Evolutionary conservation across 2,113 vertebrate species (phyloP), one percentile per base, ranked within the genome.

Genomic region (Shinisaurus crocodilurus): DNA sequence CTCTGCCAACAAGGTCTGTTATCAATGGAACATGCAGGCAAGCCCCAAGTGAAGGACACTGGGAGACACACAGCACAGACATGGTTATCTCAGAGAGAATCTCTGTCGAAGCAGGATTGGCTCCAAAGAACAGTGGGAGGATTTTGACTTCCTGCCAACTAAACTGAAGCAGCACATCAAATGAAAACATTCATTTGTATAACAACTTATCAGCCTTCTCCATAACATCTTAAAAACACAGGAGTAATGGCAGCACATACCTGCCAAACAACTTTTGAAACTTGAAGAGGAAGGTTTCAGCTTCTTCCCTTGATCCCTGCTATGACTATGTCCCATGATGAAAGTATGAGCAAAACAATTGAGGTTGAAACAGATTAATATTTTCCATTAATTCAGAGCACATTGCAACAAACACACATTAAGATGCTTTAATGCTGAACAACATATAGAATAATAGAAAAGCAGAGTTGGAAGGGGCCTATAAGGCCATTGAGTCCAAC

Each of bases 31-130:
- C 79, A 88, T 60, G 83, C 50, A 89, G 86, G 81, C 87, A 92
- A 92, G 67, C 32, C 92, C 83, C 0, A 0, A 90, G 92, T 88
- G 94, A 96, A 96, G 94, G 95, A 57, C 94, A 80, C 63, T 86
- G 86, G 1, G 70, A 87, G 65, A 15, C 86, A 15, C 86, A 57
- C 67, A 6, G 80, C 60, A 87, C 80, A 91, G 90, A 89, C 88
- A 25, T 32, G 29, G 0, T 77, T 93, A 94, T 94, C 89, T 89
- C 90, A 75, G 70, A 0, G 1, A 84, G 34, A 86, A 86, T 70
- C 27, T 82, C 0, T 15, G 85, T 40, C 92, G 83, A 86, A 93
- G 92, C 91, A 93, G 5, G 13, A 27, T 0, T 3, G 84, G 12
- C 50, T 13, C 50, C 48, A 29, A 6, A 82, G 76, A 50, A 43